Evolutionary conservation across 2,888 invertebrate genomes (phyloP), one percentile per base, ranked within the genome.

Genomic region (Zaprionus lineosus): DNA sequence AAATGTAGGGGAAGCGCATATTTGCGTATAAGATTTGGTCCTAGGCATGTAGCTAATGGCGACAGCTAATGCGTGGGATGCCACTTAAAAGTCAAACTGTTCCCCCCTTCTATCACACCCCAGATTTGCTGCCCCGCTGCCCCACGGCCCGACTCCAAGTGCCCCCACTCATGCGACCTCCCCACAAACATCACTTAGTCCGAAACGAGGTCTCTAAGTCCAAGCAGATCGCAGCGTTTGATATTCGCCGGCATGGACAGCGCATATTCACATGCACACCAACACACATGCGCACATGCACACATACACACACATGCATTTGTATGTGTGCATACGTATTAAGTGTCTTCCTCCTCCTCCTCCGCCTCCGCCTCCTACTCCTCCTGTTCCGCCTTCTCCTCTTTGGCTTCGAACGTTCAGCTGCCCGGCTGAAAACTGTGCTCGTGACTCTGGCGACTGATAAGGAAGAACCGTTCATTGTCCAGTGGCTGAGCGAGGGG

Each of bases 21-120:
- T 77, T 76, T 76, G 74, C 76, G 66, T 79, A 72, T 76, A 69
- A 72, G 77, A 77, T 77, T 77, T 77, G 65, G 55, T 44, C 56
- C 48, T 62, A 62, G 71, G 64, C 74, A 74, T 74, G 74, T 62
- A 71, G 68, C 68, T 78, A 76, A 77, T 78, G 78, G 79, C 78
- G 74, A 71, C 75, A 71, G 74, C 68, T 60, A 76, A 78, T 75
- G 78, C 59, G 70, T 66, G 69, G 70, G 62, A 59, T 62, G 56
- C 58, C 72, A 71, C 56, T 64, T 67, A 60, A 58, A 57, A 53
- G 28, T 34, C 39, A 47, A 43, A 21, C 57, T 50, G 11, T 34
- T 24, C 36, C 36, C 24, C 11, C 36, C 19, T 16, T 29, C 44
- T 16, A 1, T 15, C 4, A 2, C 8, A 9, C 8, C 7, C 6